Conservation (phyloP, 2,888 invertebrate species). For the Drosophila cracens region DNA sequence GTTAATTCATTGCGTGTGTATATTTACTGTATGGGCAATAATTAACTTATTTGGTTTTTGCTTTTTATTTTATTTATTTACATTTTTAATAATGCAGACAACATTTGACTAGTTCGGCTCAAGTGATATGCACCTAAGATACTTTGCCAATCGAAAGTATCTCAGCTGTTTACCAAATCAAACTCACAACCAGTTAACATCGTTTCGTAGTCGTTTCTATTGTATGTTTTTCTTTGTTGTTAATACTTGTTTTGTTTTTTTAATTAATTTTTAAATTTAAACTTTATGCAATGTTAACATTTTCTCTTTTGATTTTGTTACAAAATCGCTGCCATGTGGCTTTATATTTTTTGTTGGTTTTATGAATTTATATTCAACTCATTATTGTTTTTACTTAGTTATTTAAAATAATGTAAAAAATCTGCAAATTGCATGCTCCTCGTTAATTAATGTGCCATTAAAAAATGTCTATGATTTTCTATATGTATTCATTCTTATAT, state of each 20-base stretch:
- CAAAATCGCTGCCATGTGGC: slow-evolving; percentile 65
- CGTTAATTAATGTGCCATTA: slow-evolving; percentile 77
- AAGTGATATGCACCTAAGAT: slow-evolving; percentile 58
- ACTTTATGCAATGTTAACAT: slow-evolving; percentile 77
- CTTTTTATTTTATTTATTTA: slow-evolving; percentile 57
- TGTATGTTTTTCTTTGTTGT: slow-evolving; percentile 21
- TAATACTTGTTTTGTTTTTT: slow-evolving; percentile 24
- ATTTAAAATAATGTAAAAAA: slow-evolving; percentile 78
- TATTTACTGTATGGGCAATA: slow-evolving; percentile 53
- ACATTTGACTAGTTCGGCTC: slow-evolving; percentile 70
- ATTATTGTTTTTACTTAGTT: slow-evolving; percentile 65
- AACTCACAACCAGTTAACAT: slow-evolving; percentile 74
- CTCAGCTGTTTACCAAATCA: slow-evolving; percentile 61
- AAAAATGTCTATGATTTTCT: slow-evolving; percentile 77
- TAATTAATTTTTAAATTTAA: slow-evolving; percentile 36
- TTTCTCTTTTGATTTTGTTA: slow-evolving; percentile 78
- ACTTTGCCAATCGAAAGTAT: slow-evolving; percentile 38
- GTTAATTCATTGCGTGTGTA: slow-evolving; percentile 54
- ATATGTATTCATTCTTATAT: slow-evolving; percentile 82
- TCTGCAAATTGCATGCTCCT: slow-evolving; percentile 74
- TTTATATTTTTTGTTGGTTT: slow-evolving; percentile 21
- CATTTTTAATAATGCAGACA: slow-evolving; percentile 82
- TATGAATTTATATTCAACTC: slow-evolving; percentile 53
- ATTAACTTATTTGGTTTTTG: slow-evolving; percentile 59
- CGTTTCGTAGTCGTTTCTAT: slow-evolving; percentile 55